Conservation (phyloP, 2,113 vertebrate species). For the Anguilla rostrata region DNA sequence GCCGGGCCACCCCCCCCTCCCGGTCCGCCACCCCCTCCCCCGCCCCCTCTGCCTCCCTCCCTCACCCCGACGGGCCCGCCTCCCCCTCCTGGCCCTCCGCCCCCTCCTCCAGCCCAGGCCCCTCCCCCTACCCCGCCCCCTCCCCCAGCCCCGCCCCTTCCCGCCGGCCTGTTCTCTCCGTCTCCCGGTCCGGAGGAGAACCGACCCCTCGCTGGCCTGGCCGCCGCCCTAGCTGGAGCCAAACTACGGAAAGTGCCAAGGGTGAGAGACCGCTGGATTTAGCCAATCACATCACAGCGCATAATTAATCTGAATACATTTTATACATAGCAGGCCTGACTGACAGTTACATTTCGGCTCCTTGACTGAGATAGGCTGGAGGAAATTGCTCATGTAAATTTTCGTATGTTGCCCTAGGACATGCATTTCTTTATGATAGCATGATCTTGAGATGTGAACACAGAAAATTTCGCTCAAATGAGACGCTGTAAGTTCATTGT, state of each 20-base stretch:
- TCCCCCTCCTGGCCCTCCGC: slow-evolving; percentile 69
- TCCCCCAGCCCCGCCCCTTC: slow-evolving; percentile 92
- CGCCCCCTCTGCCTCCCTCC: slow-evolving; percentile 57
- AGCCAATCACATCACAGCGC: neutral
- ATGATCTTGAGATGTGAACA: neutral
- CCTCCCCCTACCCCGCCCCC: slow-evolving; percentile 64
- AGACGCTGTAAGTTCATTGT: neutral
- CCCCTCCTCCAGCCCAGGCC: slow-evolving; percentile 73
- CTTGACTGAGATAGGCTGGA: neutral
- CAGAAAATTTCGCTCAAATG: neutral
- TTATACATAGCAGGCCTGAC: neutral
- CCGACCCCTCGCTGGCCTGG: slow-evolving; percentile 85
- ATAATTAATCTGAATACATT: neutral
- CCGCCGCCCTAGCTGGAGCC: slow-evolving; percentile 91
- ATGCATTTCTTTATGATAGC: neutral
- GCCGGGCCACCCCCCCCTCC: slow-evolving; percentile 61
- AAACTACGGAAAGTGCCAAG: slow-evolving; percentile 92
- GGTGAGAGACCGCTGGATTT: slow-evolving; percentile 70
- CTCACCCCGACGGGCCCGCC: slow-evolving; percentile 61
- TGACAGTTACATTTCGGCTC: neutral
- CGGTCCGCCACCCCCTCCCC: slow-evolving; percentile 68
- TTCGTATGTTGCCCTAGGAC: neutral
- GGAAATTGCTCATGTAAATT: neutral
- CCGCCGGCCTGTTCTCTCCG: slow-evolving; percentile 77
- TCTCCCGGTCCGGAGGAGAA: slow-evolving; percentile 77